Evolutionary conservation across 2,113 vertebrate genomes (phyloP).

Genomic region (Larimichthys crocea): DNA sequence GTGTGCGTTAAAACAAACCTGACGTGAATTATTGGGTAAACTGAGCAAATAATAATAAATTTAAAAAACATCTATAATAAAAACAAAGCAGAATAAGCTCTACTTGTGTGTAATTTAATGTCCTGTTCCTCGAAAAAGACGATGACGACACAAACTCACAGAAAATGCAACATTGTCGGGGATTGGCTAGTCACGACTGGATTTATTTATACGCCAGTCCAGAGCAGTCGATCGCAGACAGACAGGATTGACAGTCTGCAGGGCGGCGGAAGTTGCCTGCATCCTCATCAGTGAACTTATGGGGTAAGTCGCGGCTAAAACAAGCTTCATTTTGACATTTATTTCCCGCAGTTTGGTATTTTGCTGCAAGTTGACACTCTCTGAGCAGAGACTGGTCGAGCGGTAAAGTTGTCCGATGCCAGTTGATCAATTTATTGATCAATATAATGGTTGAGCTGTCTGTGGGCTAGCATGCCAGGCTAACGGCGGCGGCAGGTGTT

Average conservation of each 20-base stretch:
- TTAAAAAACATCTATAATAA: not conserved
- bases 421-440: not conserved
- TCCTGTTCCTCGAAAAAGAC: not conserved
- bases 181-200: conserved; percentile 51
- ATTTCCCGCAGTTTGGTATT: fast-evolving
- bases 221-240: conserved; percentile 42
- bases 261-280: conserved; percentile 61
- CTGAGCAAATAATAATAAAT: not conserved
- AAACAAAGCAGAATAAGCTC: not conserved
- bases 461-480: conserved; percentile 53
- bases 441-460: not conserved
- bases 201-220: conserved; percentile 29
- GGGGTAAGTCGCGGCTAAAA: conserved; percentile 53
- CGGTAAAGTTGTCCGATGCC: not conserved
- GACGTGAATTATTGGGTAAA: not conserved
- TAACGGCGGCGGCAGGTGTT: conserved; percentile 37
- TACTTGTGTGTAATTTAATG: not conserved
- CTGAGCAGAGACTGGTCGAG: not conserved
- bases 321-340: not conserved
- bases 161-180: not conserved
- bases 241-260: conserved; percentile 56
- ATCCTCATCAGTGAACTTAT: conserved; percentile 57
- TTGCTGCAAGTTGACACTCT: not conserved
- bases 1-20: not conserved
- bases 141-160: not conserved